Evolutionary conservation across 2,113 vertebrate species (phyloP), one percentile per base, ranked within the genome.

Genomic region (Brachionichthys hirsutus): DNA sequence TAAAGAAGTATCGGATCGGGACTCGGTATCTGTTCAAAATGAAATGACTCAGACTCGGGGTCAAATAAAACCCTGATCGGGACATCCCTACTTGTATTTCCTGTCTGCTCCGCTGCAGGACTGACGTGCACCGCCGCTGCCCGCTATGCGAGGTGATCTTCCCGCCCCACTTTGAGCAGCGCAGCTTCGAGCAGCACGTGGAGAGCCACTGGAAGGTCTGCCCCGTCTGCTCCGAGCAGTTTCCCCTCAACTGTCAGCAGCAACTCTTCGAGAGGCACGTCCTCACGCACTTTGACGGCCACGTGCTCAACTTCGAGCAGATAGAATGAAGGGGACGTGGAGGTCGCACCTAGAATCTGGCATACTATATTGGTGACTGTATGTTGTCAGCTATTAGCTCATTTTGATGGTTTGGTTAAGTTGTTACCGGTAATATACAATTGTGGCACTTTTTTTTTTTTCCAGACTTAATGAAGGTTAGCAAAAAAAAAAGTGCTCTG

Each of bases 191-290:
- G 87, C 95, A 95, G 9, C 97, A 99, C 0, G 96, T 99, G 8
- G 95, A 98, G 80, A 96, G 95, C 59, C 98, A 99, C 92, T 99
- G 98, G 98, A 98, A 98, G 84, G 94, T 98, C 47, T 99, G 98
- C 60, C 98, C 98, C 1, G 94, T 99, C 84, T 99, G 98, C 92
- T 93, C 92, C 0, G 93, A 99, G 90, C 97, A 99, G 89, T 99
- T 98, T 80, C 93, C 97, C 0, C 97, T 95, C 0, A 91, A 99
- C 89, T 98, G 93, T 0, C 92, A 96, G 81, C 97, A 99, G 90
- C 92, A 91, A 24, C 92, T 92, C 0, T 99, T 96, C 18, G 95
- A 98, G 90, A 92, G 91, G 67, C 97, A 99, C 1, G 96, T 99
- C 17, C 93, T 97, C 88, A 98, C 92, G 0, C 97, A 99, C 89